Conservation (phyloP, 2,113 vertebrate genomes). For the Nibea coibor region DNA sequence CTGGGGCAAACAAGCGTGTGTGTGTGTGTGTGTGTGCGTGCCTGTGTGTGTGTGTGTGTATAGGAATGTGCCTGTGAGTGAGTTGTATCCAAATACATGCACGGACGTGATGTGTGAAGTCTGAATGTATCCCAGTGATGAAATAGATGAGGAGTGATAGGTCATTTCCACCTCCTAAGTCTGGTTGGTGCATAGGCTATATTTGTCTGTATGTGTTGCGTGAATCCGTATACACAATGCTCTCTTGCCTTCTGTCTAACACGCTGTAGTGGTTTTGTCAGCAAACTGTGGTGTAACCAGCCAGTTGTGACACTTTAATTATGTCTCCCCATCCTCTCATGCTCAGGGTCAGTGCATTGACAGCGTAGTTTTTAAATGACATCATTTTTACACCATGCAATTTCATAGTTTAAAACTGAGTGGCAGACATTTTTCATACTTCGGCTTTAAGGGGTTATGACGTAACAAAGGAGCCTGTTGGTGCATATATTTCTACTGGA, state of each 20-base stretch:
- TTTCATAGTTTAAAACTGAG: conserved; percentile 32
- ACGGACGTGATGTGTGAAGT: not conserved
- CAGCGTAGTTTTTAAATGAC: conserved; percentile 11
- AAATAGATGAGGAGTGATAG: conserved; percentile 49
- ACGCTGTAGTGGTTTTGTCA: conserved; percentile 33
- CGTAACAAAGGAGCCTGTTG: not conserved
- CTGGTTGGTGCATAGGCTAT: conserved; percentile 3
- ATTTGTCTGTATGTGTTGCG: conserved; percentile 3
- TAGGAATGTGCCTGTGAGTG: conserved; percentile 10
- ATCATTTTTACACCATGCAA: conserved; percentile 16
- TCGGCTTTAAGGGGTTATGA: conserved; percentile 6
- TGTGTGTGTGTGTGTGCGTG: not conserved
- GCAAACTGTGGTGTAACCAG: conserved; percentile 30
- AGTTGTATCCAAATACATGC: conserved; percentile 25
- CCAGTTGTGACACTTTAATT: conserved; percentile 61
- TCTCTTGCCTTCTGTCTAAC: not conserved
- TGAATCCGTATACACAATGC: not conserved
- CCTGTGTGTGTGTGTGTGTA: not conserved
- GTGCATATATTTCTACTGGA: not conserved
- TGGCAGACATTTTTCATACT: conserved; percentile 28
- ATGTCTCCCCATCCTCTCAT: conserved; percentile 31
- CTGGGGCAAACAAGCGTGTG: conserved; percentile 47
- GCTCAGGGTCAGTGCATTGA: conserved; percentile 41
- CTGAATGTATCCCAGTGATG: conserved; percentile 9
- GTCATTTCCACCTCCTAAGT: conserved; percentile 13